Percentiles rank a stretch among this genome's conserved stretches.
Conservation (phyloP, 30 jellyfish, hydroid and myxozoan genomes). For the Aurelia coerulea region DNA sequence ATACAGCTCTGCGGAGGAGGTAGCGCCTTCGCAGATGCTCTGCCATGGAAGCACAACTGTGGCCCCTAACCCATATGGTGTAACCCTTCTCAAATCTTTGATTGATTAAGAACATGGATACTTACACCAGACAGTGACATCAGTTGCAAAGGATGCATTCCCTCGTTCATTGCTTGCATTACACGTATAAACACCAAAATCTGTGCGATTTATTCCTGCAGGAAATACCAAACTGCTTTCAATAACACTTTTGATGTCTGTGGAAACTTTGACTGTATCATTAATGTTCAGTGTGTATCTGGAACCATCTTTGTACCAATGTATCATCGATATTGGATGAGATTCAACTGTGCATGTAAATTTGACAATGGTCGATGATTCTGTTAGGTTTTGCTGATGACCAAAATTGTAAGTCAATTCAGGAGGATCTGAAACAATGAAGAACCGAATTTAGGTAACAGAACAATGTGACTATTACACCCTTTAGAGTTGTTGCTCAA, state of each 20-base stretch:
- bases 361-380: slow-evolving; percentile 5
- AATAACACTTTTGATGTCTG: slow-evolving; percentile 7
- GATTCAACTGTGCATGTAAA: slow-evolving; percentile 49
- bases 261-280: not conserved
- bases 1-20: no score
- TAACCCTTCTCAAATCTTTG: no score
- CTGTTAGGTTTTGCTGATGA: slow-evolving; percentile 40
- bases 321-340: slow-evolving; percentile 40
- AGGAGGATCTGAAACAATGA: slow-evolving; percentile 36
- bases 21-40: no score
- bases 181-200: slow-evolving; percentile 44
- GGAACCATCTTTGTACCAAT: slow-evolving; percentile 45
- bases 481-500: no score
- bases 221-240: slow-evolving; percentile 43
- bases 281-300: slow-evolving; percentile 14
- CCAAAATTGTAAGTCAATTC: slow-evolving; percentile 23
- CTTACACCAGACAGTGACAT: slow-evolving; percentile 69
- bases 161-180: slow-evolving; percentile 28
- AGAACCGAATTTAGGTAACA: not conserved
- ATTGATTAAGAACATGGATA: not conserved
- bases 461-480: no score
- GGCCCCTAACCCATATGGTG: no score
- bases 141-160: slow-evolving; percentile 36
- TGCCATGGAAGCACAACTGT: no score
- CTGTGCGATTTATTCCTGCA: slow-evolving; percentile 44